Base-by-base conservation (phyloP, 1,140 invertebrate species). In the Steinernema khuongi region DNA sequence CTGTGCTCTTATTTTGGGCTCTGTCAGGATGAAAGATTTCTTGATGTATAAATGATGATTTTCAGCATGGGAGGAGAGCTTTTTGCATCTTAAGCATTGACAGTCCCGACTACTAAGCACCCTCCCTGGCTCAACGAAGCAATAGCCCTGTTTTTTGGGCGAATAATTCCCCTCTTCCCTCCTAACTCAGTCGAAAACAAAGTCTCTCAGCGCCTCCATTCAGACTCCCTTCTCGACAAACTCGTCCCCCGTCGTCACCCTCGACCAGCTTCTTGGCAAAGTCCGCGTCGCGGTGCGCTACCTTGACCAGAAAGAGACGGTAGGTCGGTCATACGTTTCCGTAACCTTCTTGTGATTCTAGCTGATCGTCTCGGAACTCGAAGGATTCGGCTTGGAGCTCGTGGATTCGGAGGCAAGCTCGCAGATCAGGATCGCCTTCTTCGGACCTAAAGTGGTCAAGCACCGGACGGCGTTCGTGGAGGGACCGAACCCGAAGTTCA, bases 401-500 rank as follows among this genome's bases (percentile, higher is more conserved):
- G 50, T 60, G 7, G 50, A 60, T 22, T 14, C 50, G 11, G 50
- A 60, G 26, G 50, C 50, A 22, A 60, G 50, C 26, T 60, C 14
- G 14, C 50, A 69, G 68, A 50, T 69, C 19, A 14, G 68, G 22
- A 28, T 69, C 11, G 68, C 41, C 68, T 50, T 69, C 31, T 69
- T 69, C 31, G 31, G 31, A 4, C 31, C 31, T 4, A 69, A 69
- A 22, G 41, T 32, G 41, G 11, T 33, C 19, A 69, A 69, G 26
- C 68, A 50, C 11, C 31, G 41, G 2, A 69, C 68, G 26, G 31
- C 31, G n/a, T 69, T 69, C 19, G 14, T 69, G 14, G 68, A 69
- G 28, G 68, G 68, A 69, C 26, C 31, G 68, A 69, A 69, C 28
- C 68, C 68, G 4, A 69, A 69, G 68, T 69, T 33, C 68, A 50